Percentiles rank a stretch among this genome's conserved stretches.
Conservation (phyloP, 2,113 vertebrate species). For the Gila orcuttii region DNA sequence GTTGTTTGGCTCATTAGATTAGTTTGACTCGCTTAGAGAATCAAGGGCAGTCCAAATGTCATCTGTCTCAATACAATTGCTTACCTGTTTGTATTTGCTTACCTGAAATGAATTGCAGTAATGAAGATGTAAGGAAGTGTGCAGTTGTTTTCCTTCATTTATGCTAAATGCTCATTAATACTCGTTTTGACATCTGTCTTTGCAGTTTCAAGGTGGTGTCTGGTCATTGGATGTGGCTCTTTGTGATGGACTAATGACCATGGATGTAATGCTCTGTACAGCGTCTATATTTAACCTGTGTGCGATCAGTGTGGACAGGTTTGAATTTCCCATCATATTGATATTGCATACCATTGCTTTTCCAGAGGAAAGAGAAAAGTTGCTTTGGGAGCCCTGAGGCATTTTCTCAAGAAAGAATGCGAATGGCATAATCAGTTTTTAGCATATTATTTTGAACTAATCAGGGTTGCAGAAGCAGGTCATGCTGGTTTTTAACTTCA, state of each 20-base stretch:
- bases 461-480: constrained; percentile 15
- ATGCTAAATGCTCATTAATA: neutral
- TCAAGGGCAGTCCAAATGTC: constrained; percentile 36
- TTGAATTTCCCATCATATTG: constrained; percentile 34
- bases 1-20: constrained; percentile 1
- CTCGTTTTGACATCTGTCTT: constrained; percentile 31
- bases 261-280: constrained; percentile 95
- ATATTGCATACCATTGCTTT: neutral
- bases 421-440: constrained; percentile 22
- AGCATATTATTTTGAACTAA: constrained; percentile 5
- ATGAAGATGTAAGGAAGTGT: neutral
- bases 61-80: neutral
- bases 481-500: neutral
- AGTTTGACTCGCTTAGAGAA: neutral
- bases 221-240: constrained; percentile 82
- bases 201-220: constrained; percentile 89
- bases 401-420: constrained; percentile 21
- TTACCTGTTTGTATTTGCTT: neutral
- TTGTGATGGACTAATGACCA: constrained; percentile 91
- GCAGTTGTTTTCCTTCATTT: neutral
- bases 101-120: neutral
- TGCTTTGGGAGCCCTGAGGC: neutral
- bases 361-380: neutral
- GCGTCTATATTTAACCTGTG: constrained; percentile 96
- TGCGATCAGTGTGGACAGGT: constrained; percentile 92